Conservation (phyloP, 2,113 vertebrate genomes). For the Xyliphius kryptos region DNA sequence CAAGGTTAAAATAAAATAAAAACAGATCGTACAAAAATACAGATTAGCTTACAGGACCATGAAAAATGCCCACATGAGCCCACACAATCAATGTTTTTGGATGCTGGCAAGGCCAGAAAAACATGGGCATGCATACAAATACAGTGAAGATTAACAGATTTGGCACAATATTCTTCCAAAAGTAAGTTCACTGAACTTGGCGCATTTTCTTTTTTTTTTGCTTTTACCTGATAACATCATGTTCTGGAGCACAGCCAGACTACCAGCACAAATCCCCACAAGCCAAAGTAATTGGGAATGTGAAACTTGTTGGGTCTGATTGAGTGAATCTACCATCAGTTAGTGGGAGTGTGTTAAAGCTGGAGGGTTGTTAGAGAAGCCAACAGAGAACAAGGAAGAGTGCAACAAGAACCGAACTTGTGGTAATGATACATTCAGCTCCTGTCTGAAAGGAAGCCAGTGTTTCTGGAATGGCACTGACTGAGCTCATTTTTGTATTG, state of each 20-base stretch:
- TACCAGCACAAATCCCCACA: constrained; percentile 2
- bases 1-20: too few relatives aligned
- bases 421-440: constrained; percentile 13
- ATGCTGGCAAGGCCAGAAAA: too few relatives aligned
- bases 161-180: too few relatives aligned
- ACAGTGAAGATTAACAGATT: too few relatives aligned
- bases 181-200: too few relatives aligned
- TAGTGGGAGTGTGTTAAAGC: constrained; percentile 18
- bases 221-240: too few relatives aligned
- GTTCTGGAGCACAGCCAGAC: not conserved
- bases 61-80: too few relatives aligned
- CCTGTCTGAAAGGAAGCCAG: constrained; percentile 7
- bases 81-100: too few relatives aligned
- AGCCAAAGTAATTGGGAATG: constrained; percentile 14
- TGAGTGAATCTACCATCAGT: constrained; percentile 33
- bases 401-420: constrained; percentile 16
- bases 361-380: constrained; percentile 25
- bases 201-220: too few relatives aligned
- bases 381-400: constrained; percentile 7
- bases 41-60: too few relatives aligned
- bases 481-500: constrained; percentile 56
- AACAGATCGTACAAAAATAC: too few relatives aligned
- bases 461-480: constrained; percentile 48
- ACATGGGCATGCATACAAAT: too few relatives aligned
- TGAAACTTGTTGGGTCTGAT: constrained; percentile 28